These are phyloP conservation scores for Notocelia uddmanniana DNA, from an alignment of 2,888 invertebrate genomes.

Conservation along the genomic window DNA sequence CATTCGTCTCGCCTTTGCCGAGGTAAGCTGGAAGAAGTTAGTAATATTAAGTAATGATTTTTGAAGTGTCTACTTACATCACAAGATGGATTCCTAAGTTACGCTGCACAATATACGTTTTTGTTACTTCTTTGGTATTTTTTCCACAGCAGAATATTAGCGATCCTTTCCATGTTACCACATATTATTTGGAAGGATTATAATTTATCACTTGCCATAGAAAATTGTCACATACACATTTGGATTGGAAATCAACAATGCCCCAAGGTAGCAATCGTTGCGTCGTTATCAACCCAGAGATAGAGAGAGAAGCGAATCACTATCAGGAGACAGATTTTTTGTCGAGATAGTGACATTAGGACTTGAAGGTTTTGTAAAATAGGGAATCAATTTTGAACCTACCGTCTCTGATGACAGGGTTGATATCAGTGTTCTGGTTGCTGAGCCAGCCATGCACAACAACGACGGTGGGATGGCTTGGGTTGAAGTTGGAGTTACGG, in stretches of 20 bases:
- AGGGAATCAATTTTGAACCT: conserved; percentile 41
- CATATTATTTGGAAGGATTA: background rate
- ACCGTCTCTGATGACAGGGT: conserved; percentile 65
- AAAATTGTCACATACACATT: background rate
- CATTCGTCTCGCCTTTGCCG: conserved; percentile 64
- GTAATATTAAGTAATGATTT: background rate
- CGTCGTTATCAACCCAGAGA: no score
- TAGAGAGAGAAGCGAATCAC: background rate
- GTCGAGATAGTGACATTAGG: background rate
- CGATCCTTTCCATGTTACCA: background rate
- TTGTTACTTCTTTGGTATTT: background rate
- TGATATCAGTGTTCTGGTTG: conserved; percentile 58
- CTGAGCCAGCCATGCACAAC: conserved; percentile 70
- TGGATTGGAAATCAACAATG: no score
- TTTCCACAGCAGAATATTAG: background rate
- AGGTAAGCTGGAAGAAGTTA: conserved; percentile 60
- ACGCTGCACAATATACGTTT: no score
- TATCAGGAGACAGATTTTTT: background rate
- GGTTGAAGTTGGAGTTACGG: conserved; percentile 62
- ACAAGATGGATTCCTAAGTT: background rate
- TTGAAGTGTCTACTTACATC: background rate
- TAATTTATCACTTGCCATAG: background rate
- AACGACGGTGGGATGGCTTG: conserved; percentile 58
- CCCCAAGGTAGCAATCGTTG: no score
- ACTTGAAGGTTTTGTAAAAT: no score